A percentile compares a stretch with the other conserved stretches of the same genome.
Evolutionary conservation across 1,140 invertebrate genomes (phyloP).

Genomic region (Aphelenchoides fujianensis): DNA sequence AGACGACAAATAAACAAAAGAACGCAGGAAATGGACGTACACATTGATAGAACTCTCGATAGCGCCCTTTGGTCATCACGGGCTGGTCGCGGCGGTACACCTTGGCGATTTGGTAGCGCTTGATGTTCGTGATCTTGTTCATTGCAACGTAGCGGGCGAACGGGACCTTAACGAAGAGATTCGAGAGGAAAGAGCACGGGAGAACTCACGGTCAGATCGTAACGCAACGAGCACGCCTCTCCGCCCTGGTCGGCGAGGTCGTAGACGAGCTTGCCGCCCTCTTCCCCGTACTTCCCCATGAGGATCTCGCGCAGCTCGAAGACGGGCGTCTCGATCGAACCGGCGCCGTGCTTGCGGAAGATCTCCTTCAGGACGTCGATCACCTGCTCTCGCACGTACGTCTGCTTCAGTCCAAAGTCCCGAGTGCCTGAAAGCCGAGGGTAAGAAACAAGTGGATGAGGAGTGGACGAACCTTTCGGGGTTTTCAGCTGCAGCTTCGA

Average conservation of each 20-base stretch:
- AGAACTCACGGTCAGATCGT: conserved; percentile 67
- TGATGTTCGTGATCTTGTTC: conserved; percentile 90
- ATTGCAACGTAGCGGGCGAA: conserved; percentile 95
- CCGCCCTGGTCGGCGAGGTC: conserved; percentile 97
- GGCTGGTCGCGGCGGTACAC: conserved; percentile 97
- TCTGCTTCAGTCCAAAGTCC: conserved; percentile 89
- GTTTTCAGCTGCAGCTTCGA: conserved; percentile 44
- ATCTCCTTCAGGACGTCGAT: conserved; percentile 81
- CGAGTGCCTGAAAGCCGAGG: conserved; percentile 76
- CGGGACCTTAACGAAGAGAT: conserved; percentile 84
- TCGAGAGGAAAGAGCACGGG: conserved; percentile 62
- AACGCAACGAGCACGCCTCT: conserved; percentile 71
- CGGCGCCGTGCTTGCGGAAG: conserved; percentile 96
- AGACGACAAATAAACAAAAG: conserved; percentile 46
- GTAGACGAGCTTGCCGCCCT: conserved; percentile 96
- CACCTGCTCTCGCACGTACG: conserved; percentile 83
- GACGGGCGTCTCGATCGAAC: conserved; percentile 96
- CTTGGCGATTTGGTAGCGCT: conserved; percentile 70
- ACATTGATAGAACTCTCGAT: conserved; percentile 98
- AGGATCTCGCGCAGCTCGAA: conserved; percentile 96
- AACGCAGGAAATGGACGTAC: conserved; percentile 70
- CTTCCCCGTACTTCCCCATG: conserved; percentile 98
- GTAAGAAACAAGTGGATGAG: neutral
- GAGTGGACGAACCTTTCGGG: conserved; percentile 47
- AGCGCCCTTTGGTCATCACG: conserved; percentile 88